Conservation (phyloP, 2,797 vertebrate species). For the Aselliscus stoliczkanus region DNA sequence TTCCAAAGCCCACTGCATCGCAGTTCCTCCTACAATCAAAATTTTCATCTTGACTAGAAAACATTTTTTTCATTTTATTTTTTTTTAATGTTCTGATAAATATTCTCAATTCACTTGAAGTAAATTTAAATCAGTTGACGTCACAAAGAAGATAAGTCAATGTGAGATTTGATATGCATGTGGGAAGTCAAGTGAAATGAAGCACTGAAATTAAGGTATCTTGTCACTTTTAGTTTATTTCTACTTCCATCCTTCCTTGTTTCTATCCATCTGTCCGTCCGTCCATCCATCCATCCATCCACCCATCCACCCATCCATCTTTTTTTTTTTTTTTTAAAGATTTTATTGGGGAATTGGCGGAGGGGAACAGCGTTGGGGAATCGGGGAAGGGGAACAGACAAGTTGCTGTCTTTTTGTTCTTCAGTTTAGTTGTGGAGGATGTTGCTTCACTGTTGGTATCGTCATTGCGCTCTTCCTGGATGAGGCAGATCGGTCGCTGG, state of each 20-base stretch:
- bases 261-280: background rate
- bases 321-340: too few relatives aligned
- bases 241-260: background rate
- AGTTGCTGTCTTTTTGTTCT: too few relatives aligned
- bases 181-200: background rate
- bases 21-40: background rate
- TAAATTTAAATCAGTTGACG: background rate
- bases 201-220: background rate
- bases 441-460: too few relatives aligned
- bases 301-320: too few relatives aligned
- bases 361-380: too few relatives aligned
- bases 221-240: background rate
- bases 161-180: background rate
- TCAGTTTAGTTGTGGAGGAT: too few relatives aligned
- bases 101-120: slow-evolving; percentile 12
- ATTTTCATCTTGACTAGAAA: slow-evolving; percentile 1
- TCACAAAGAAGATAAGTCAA: background rate
- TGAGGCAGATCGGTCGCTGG: too few relatives aligned
- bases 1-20: background rate
- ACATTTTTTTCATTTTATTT: background rate
- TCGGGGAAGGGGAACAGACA: too few relatives aligned
- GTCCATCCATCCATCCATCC: background rate
- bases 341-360: too few relatives aligned
- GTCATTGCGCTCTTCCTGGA: too few relatives aligned
- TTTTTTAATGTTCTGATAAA: slow-evolving; percentile 14